phyloP scores from a whole-genome alignment of 2,113 vertebrate species.

The Pituophis catenifer region DNA sequence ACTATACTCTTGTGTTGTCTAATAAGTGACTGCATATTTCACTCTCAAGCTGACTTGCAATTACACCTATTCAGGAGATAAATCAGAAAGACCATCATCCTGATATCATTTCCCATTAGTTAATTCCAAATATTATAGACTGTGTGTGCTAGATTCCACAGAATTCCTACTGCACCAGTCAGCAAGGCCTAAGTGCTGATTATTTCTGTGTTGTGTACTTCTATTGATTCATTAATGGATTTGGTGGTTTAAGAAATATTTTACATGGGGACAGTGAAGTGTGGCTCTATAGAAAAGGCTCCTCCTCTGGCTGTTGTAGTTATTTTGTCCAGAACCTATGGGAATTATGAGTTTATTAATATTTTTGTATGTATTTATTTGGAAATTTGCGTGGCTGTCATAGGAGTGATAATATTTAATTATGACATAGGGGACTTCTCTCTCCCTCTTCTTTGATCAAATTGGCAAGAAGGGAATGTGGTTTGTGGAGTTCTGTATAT shows the following conservation, averaged over 20 bases:
- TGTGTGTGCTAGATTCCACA: not conserved
- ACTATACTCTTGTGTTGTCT: not conserved
- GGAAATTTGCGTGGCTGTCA: too few species aligned
- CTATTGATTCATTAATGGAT: not conserved
- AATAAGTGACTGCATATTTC: not conserved
- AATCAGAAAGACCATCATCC: not conserved
- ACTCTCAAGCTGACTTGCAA: not conserved
- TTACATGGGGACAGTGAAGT: not conserved
- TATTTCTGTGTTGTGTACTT: not conserved
- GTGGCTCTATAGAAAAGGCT: not conserved
- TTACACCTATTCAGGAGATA: not conserved
- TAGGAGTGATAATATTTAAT: too few species aligned
- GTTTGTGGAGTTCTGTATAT: not conserved
- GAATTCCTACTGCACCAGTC: not conserved
- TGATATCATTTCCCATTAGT: not conserved
- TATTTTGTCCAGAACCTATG: too few species aligned
- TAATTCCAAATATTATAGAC: not conserved
- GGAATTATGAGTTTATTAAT: too few species aligned
- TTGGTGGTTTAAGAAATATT: not conserved
- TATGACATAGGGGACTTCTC: not conserved
- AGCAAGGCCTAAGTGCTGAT: not conserved
- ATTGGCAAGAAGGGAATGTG: not conserved
- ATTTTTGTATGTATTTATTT: too few species aligned
- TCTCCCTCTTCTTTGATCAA: not conserved
- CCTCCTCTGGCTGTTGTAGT: too few species aligned